phyloP scores from a whole-genome alignment of 2,797 vertebrate species.

The Crenuchus spilurus region DNA sequence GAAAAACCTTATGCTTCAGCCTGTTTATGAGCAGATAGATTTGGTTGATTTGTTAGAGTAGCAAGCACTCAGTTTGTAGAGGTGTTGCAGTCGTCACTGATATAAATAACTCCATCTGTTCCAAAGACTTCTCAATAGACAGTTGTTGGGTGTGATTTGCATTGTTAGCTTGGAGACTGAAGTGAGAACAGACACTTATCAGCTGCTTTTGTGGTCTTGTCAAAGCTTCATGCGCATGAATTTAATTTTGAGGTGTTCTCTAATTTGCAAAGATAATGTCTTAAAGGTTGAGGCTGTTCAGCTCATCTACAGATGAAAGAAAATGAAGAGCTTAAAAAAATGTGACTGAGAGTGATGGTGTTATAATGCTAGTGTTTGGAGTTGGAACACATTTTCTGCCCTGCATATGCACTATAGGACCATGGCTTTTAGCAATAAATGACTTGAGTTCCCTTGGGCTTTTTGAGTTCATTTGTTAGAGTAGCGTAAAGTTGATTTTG shows the following conservation, averaged over 20 bases:
- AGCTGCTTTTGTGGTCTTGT: not conserved
- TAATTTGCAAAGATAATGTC: not conserved
- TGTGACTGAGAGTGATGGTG: too few relatives aligned
- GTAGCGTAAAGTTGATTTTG: too few relatives aligned
- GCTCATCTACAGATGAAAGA: too few relatives aligned
- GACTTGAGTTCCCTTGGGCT: too few relatives aligned
- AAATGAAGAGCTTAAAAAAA: too few relatives aligned
- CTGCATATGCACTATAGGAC: too few relatives aligned
- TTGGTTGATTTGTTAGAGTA: slow-evolving; percentile 3
- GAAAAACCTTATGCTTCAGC: slow-evolving; percentile 1
- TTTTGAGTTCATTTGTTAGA: too few relatives aligned
- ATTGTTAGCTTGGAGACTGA: slow-evolving; percentile 21
- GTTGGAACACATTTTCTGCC: too few relatives aligned
- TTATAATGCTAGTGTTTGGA: too few relatives aligned
- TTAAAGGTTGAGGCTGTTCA: not conserved
- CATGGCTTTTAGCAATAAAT: too few relatives aligned
- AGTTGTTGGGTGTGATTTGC: slow-evolving; percentile 27
- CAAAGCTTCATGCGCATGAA: not conserved
- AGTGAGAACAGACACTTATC: slow-evolving; percentile 15
- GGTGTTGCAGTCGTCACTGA: slow-evolving; percentile 22
- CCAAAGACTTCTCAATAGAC: slow-evolving; percentile 28
- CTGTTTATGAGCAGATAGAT: slow-evolving; percentile 40
- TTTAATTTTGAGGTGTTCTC: not conserved
- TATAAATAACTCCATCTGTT: slow-evolving; percentile 52
- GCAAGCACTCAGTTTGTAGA: slow-evolving; percentile 32